A percentile compares a stretch with the other conserved stretches of the same genome.
Conservation (phyloP, 2,888 invertebrate genomes). For the Portevinia maculata region DNA sequence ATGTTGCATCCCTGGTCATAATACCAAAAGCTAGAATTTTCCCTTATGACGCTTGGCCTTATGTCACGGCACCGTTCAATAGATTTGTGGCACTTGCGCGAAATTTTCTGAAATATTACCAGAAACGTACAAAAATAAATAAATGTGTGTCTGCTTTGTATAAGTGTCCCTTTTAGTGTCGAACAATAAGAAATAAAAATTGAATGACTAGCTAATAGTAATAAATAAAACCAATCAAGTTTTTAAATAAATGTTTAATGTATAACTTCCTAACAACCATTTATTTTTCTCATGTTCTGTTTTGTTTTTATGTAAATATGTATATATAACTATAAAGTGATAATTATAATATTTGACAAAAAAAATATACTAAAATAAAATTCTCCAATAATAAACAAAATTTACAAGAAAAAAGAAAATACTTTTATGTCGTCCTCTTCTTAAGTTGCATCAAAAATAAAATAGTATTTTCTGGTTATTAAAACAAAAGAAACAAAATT, state of each 20-base stretch:
- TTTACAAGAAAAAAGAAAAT: slow-evolving; percentile 42
- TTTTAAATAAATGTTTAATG: slow-evolving; percentile 69
- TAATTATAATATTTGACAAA: slow-evolving; percentile 44
- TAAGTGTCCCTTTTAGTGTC: no score
- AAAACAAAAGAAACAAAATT: slow-evolving; percentile 17
- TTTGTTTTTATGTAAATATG: slow-evolving; percentile 35
- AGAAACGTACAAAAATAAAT: no score
- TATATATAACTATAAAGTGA: slow-evolving; percentile 48
- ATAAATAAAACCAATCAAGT: neutral
- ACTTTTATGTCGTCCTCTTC: slow-evolving; percentile 30
- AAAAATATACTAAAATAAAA: slow-evolving; percentile 43
- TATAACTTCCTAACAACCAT: slow-evolving; percentile 74
- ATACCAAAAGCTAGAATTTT: no score
- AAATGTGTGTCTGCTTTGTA: no score
- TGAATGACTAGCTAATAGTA: no score
- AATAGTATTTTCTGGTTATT: slow-evolving; percentile 8
- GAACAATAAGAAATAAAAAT: neutral
- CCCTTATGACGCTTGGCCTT: no score
- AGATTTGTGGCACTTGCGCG: no score
- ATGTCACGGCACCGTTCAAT: no score
- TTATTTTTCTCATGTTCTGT: slow-evolving; percentile 60
- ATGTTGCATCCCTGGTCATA: no score
- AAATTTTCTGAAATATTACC: no score
- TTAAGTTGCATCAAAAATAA: slow-evolving; percentile 33
- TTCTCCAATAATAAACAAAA: slow-evolving; percentile 36